Conservation (phyloP, 1,140 invertebrate species). For the Cecropterus lyciades region DNA sequence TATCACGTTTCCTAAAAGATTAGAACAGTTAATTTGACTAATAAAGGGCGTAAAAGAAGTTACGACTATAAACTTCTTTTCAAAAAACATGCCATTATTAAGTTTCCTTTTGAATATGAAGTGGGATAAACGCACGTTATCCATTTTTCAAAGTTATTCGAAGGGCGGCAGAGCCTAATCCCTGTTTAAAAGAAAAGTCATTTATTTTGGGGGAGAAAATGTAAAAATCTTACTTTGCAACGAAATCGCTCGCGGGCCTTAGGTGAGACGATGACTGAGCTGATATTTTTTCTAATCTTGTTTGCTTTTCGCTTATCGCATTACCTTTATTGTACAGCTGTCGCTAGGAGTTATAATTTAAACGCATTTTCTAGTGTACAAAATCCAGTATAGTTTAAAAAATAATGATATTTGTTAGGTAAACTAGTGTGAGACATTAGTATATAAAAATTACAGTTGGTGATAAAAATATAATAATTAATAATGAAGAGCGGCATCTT, state of each 20-base stretch:
- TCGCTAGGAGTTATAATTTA: too few relatives aligned
- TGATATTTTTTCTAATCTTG: too few relatives aligned
- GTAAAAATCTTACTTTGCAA: slow-evolving; percentile 1
- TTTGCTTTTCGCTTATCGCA: too few relatives aligned
- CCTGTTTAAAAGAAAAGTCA: slow-evolving; percentile 63
- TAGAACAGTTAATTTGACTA: not conserved
- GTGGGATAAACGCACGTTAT: slow-evolving; percentile 36
- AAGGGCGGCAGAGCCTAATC: slow-evolving; percentile 45
- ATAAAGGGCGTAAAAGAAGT: not conserved
- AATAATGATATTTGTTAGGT: too few relatives aligned
- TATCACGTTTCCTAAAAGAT: too few relatives aligned
- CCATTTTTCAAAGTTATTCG: slow-evolving; percentile 39
- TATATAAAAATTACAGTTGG: too few relatives aligned
- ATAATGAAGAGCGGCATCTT: too few relatives aligned
- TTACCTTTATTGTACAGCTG: too few relatives aligned
- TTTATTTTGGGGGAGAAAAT: slow-evolving; percentile 44
- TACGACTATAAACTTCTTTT: not conserved
- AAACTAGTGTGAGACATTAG: too few relatives aligned
- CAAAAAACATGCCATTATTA: slow-evolving; percentile 3
- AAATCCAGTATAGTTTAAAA: too few relatives aligned
- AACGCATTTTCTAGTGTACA: too few relatives aligned
- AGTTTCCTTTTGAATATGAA: slow-evolving; percentile 32
- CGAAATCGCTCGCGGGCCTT: not conserved
- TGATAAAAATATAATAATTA: too few relatives aligned
- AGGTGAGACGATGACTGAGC: not conserved